A percentile compares a stretch with the other conserved stretches of the same genome.
These are phyloP conservation scores for Epinephelus moara DNA, from an alignment of 2,113 vertebrate species.

Conservation along the genomic window DNA sequence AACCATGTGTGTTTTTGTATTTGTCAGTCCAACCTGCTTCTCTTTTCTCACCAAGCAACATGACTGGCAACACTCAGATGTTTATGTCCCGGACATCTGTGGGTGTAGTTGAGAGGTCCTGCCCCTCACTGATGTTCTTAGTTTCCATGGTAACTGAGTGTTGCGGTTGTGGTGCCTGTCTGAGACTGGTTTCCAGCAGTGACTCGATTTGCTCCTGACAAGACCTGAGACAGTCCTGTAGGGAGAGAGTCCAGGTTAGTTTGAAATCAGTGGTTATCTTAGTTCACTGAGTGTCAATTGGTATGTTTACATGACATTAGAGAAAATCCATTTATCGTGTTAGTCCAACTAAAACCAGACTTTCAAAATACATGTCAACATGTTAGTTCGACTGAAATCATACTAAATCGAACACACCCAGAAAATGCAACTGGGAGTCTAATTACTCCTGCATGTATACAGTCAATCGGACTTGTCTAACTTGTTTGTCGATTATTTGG, in stretches of 20 bases:
- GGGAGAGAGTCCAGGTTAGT: neutral
- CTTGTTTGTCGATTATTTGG: too few relatives aligned
- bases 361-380: too few relatives aligned
- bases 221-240: constrained; percentile 93
- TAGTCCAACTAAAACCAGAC: too few relatives aligned
- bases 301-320: too few relatives aligned
- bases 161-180: constrained; percentile 84
- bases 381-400: too few relatives aligned
- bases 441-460: too few relatives aligned
- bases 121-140: constrained; percentile 89
- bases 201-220: constrained; percentile 98
- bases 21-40: neutral
- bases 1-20: neutral
- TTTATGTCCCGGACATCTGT: constrained; percentile 95
- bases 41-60: neutral
- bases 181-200: constrained; percentile 93
- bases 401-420: too few relatives aligned
- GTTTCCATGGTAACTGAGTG: constrained; percentile 88
- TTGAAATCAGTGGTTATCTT: neutral
- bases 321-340: too few relatives aligned
- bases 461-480: too few relatives aligned
- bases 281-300: neutral
- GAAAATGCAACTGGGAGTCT: too few relatives aligned
- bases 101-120: constrained; percentile 92
- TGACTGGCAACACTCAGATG: constrained; percentile 79